A percentile compares a stretch with the other conserved stretches of the same genome.
Conservation (phyloP, 1,140 invertebrate genomes). For the Drosophila littoralis region DNA sequence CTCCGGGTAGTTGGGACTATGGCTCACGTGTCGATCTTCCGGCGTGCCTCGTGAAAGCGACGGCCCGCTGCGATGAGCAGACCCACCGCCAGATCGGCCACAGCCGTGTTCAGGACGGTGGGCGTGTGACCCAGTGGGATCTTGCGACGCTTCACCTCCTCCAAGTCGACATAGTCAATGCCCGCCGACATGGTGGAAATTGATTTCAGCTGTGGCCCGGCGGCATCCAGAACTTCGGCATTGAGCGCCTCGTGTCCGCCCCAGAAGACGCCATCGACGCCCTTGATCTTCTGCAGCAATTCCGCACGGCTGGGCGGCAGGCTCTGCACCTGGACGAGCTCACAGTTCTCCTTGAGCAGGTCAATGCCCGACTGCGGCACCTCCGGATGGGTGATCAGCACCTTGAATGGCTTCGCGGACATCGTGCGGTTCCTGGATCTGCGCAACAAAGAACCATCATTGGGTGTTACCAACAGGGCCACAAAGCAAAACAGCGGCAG, state of each 20-base stretch:
- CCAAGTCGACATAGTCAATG: slow-evolving; percentile 91
- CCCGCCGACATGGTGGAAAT: slow-evolving; percentile 96
- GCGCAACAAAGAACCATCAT: slow-evolving; percentile 51
- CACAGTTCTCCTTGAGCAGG: slow-evolving; percentile 75
- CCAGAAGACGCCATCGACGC: slow-evolving; percentile 89
- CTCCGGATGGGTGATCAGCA: slow-evolving; percentile 85
- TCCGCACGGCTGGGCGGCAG: slow-evolving; percentile 84
- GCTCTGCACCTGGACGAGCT: slow-evolving; percentile 64
- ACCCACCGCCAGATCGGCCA: slow-evolving; percentile 93
- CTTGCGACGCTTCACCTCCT: slow-evolving; percentile 88
- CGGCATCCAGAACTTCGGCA: slow-evolving; percentile 88
- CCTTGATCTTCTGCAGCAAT: slow-evolving; percentile 87
- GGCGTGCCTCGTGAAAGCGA: slow-evolving; percentile 91
- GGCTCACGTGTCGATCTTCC: slow-evolving; percentile 75
- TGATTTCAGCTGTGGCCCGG: slow-evolving; percentile 91
- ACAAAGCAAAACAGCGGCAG: slow-evolving; percentile 18
- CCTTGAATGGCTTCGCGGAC: slow-evolving; percentile 74
- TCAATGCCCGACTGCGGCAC: slow-evolving; percentile 83
- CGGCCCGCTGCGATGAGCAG: slow-evolving; percentile 84
- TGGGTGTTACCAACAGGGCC: slow-evolving; percentile 32
- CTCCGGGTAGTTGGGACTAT: slow-evolving; percentile 31
- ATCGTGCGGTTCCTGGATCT: slow-evolving; percentile 59
- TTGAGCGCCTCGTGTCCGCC: slow-evolving; percentile 89
- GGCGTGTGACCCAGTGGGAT: slow-evolving; percentile 95
- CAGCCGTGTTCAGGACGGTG: slow-evolving; percentile 94